A percentile compares a stretch with the other conserved stretches of the same genome.
Evolutionary conservation across 2,797 vertebrate genomes (phyloP).

Genomic region (Xyrichtys novacula): DNA sequence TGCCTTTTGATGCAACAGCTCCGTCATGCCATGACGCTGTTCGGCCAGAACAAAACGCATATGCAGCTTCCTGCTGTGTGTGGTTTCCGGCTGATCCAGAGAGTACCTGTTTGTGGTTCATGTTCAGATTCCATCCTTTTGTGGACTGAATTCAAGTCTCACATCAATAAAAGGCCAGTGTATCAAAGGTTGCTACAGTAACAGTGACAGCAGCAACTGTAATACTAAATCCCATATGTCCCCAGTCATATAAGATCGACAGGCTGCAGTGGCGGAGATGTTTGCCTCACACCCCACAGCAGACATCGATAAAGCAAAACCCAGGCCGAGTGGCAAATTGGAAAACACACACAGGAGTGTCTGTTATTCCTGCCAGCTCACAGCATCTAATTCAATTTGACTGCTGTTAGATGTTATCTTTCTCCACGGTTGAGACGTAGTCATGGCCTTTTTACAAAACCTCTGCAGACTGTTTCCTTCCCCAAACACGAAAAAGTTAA

Average conservation of each 20-base stretch:
- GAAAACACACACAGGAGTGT: slow-evolving; percentile 39
- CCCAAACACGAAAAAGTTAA: slow-evolving; percentile 7
- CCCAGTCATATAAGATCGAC: slow-evolving; percentile 24
- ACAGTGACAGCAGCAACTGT: slow-evolving; percentile 43
- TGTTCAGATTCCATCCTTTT: slow-evolving; percentile 13
- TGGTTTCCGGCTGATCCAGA: slow-evolving; percentile 1
- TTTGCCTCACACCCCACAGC: slow-evolving; percentile 10
- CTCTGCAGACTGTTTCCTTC: slow-evolving; percentile 23
- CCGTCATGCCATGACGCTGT: not conserved
- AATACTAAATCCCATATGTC: slow-evolving; percentile 39
- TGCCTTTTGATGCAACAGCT: slow-evolving; percentile 45
- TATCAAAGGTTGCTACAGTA: slow-evolving; percentile 62
- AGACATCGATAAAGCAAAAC: slow-evolving; percentile 30
- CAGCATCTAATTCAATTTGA: slow-evolving; percentile 44
- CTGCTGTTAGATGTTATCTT: slow-evolving; percentile 37
- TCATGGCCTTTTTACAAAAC: slow-evolving; percentile 32
- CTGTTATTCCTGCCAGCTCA: slow-evolving; percentile 38
- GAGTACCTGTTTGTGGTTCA: slow-evolving; percentile 13
- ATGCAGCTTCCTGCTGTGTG: not conserved
- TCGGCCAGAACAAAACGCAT: not conserved
- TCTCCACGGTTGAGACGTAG: slow-evolving; percentile 11
- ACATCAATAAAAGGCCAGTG: slow-evolving; percentile 46
- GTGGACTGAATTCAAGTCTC: slow-evolving; percentile 17
- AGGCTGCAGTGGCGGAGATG: slow-evolving; percentile 34
- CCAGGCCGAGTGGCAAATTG: slow-evolving; percentile 5